Conservation (phyloP, 2,888 invertebrate genomes). For the Rugalucina vietnamica region DNA sequence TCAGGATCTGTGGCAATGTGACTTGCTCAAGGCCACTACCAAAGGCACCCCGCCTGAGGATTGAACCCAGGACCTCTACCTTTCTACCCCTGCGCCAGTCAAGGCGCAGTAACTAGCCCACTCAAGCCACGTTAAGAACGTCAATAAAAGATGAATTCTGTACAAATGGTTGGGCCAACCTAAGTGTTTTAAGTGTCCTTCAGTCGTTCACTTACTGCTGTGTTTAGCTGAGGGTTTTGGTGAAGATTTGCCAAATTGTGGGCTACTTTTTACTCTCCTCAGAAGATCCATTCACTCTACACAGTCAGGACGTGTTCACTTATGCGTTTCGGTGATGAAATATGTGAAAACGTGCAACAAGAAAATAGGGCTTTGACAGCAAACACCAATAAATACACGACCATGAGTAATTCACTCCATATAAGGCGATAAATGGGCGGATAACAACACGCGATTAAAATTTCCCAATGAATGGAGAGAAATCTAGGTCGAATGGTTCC, state of each 20-base stretch:
- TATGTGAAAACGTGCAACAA: not conserved
- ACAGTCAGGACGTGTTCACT: not conserved
- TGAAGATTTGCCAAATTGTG: constrained; percentile 40
- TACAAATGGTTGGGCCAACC: too few relatives aligned
- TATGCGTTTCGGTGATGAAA: not conserved
- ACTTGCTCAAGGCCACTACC: too few relatives aligned
- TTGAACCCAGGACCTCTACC: too few relatives aligned
- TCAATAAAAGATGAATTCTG: too few relatives aligned
- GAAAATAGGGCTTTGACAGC: not conserved
- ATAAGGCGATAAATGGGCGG: constrained; percentile 9
- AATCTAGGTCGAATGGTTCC: constrained; percentile 4
- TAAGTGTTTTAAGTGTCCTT: not conserved
- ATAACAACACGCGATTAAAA: not conserved
- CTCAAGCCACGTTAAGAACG: too few relatives aligned
- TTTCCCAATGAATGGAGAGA: not conserved
- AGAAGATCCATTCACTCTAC: constrained; percentile 39
- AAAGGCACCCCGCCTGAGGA: too few relatives aligned
- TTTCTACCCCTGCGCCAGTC: too few relatives aligned
- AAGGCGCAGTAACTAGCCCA: too few relatives aligned
- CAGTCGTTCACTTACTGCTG: constrained; percentile 58
- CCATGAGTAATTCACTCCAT: constrained; percentile 1
- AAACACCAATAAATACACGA: not conserved
- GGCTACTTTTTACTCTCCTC: constrained; percentile 60
- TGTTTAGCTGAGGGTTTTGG: constrained; percentile 44
- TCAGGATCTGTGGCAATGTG: too few relatives aligned